Evolutionary conservation across 2,888 invertebrate genomes (phyloP), one percentile per base, ranked within the genome.

Genomic region (Acrobasis repandana): DNA sequence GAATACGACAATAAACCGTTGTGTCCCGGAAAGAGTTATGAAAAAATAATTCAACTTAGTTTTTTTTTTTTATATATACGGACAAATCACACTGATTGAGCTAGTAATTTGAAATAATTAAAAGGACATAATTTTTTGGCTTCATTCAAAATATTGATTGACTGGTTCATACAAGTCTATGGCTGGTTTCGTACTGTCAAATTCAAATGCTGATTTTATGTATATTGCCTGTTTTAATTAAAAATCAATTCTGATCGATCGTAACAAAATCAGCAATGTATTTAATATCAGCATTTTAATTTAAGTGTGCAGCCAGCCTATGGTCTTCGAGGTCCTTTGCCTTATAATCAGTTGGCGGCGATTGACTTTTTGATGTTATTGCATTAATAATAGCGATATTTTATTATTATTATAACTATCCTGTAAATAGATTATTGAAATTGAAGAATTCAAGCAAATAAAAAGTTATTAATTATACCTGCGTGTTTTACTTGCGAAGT

Each of bases 371-470:
- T 68, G 72, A 69, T 73, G 74, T 74, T 70, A 73, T 71, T 67
- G 65, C 66, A 73, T 71, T 73, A 74, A 72, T 66, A 38, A 51
- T 65, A 63, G 59, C 62, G 68, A 75, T 75, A 75, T 76, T 74
- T 73, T 73, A 75, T 69, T 68, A 73, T 72, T 66, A 69, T 66
- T 67, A 73, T 69, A 70, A 74, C 64, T 73, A 72, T 74, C 70
- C 61, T 81, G 81, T 81, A 81, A 73, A 81, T 80, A 80, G 74
- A 73, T 71, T 76, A 77, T 79, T 77, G 68, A 78, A 74, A 76
- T 78, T 78, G 74, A 77, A 69, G 74, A 73, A 75, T 71, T 75
- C 71, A 76, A 74, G 73, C 75, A 76, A 80, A 77, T 77, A 75
- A 77, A 79, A 76, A 72, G 71, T 77, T 74, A 76, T 75, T 73